phyloP scores from a whole-genome alignment of 2,113 vertebrate genomes.

The Chionodraco myersi region DNA sequence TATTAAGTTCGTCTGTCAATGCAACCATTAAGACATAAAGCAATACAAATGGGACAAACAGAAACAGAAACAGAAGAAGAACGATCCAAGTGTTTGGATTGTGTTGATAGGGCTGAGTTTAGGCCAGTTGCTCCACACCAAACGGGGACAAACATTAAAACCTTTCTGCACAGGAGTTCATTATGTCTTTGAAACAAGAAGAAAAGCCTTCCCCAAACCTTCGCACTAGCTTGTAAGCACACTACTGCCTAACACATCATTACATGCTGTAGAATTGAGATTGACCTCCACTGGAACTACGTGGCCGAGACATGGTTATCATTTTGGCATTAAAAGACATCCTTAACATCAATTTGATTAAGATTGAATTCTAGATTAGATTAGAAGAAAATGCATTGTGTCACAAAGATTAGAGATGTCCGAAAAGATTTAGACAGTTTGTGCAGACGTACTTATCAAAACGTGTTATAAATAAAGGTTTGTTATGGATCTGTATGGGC shows the following conservation, averaged over 20 bases:
- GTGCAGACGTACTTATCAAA: background rate
- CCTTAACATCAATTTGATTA: too few species aligned
- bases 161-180: background rate
- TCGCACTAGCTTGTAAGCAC: background rate
- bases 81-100: too few species aligned
- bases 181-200: background rate
- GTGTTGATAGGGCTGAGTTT: too few species aligned
- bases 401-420: too few species aligned
- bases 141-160: background rate
- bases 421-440: background rate
- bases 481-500: too few species aligned
- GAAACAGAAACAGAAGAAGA: too few species aligned
- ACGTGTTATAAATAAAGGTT: too few species aligned
- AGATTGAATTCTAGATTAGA: too few species aligned
- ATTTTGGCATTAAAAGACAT: background rate
- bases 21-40: too few species aligned
- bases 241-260: background rate
- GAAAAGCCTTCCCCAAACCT: background rate
- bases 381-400: too few species aligned
- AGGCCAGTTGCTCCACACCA: background rate
- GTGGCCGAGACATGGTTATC: background rate
- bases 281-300: background rate
- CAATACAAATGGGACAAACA: too few species aligned
- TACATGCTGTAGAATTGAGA: background rate
- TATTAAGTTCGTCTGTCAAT: too few species aligned